phyloP scores from a whole-genome alignment of 2,888 invertebrate species.

The Tinea pellionella region DNA sequence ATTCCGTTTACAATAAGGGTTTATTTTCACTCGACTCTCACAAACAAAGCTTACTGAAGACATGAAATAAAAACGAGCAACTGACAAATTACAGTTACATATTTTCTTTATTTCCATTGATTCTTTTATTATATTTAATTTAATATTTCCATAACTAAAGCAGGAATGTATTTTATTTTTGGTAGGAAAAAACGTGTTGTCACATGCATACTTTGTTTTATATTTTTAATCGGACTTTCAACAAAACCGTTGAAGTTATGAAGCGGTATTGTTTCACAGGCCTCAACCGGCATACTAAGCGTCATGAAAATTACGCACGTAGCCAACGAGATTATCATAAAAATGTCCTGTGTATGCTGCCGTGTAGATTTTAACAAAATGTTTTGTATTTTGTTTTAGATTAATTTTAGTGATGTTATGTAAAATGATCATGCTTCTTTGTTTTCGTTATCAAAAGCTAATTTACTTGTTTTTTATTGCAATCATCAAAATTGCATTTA shows the following conservation, averaged over 20 bases:
- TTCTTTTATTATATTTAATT: too few relatives aligned
- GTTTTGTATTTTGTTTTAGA: neutral
- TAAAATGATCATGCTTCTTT: neutral
- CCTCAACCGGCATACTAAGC: neutral
- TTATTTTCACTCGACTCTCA: neutral
- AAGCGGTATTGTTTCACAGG: neutral
- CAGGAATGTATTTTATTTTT: too few relatives aligned
- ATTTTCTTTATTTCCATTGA: too few relatives aligned
- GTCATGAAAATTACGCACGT: slow-evolving; percentile 6
- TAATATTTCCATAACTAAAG: too few relatives aligned
- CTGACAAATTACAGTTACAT: too few relatives aligned
- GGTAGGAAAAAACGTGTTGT: neutral
- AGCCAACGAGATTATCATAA: neutral
- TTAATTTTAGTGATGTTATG: neutral
- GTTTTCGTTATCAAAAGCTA: neutral
- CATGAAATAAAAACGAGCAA: too few relatives aligned
- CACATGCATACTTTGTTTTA: neutral
- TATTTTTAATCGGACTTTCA: slow-evolving; percentile 1
- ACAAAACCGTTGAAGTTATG: neutral
- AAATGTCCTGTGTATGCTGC: neutral
- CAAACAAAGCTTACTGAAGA: neutral
- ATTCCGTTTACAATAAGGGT: neutral
- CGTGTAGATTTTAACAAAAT: neutral
- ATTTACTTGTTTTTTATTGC: too few relatives aligned
- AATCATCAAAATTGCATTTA: too few relatives aligned